Base-by-base conservation (phyloP, 2,113 vertebrate species). In the Leucoraja erinaceus region DNA sequence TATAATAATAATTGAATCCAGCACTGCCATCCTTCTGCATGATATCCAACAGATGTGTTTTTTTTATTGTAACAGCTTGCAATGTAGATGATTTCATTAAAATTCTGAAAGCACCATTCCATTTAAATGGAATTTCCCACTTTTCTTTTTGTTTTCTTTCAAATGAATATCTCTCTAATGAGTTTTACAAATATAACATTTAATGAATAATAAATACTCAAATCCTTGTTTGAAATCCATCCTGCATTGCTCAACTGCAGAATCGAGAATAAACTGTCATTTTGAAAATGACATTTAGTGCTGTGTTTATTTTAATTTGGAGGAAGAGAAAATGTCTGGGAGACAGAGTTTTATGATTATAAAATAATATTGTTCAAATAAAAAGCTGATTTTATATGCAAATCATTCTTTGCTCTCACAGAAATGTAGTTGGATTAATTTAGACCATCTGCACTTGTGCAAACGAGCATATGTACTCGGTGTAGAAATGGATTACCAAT, bases 311-410 rank as follows among this genome's bases (percentile, higher is more conserved):
- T 91, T 91, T 68, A 91, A 72, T 91, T 74, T 72, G 68, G 33
- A 72, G 11, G 83, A 6, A 33, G 25, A 59, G 25, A 72, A n/a
- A 70, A 72, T 47, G 33, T 72, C 66, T 38, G 12, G 68, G 38
- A 91, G 33, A 54, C 33, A 25, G 33, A 47, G 90, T 74, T 72
- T 91, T 72, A 22, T 72, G 66, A 91, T 91, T 90, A 72, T 91
- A 66, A 91, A 91, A 91, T 54, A 74, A 91, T 91, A 91, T 91
- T 91, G 20, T 91, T 91, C 90, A 91, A 72, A 72, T 72, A 91
- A 54, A 20, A 70, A 54, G 33, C 38, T 72, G 72, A 38, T 91
- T 91, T 91, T 74, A 47, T 91, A 70, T 91, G 63, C 33, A 91
- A 91, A 91, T 70, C 33, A 54, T 70, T 91, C 33, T 91, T 70